These are phyloP conservation scores for Platyura marginata DNA, from an alignment of 1,140 invertebrate genomes.

Conservation along the genomic window DNA sequence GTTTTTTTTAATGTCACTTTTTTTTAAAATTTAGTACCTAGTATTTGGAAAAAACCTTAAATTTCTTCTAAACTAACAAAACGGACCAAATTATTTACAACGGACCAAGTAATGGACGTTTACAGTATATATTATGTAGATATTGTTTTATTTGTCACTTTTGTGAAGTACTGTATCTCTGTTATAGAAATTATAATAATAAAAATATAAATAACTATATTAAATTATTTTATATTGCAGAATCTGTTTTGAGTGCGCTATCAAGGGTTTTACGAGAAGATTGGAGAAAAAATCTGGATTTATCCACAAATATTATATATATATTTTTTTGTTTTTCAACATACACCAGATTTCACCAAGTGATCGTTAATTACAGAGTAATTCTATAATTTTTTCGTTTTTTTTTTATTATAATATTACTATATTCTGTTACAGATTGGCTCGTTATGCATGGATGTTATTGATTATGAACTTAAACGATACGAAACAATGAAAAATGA, in stretches of 20 bases:
- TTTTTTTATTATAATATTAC: too few species aligned
- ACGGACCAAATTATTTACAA: too few species aligned
- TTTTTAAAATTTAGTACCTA: too few species aligned
- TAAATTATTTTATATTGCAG: constrained; percentile 36
- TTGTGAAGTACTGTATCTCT: neutral
- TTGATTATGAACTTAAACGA: constrained; percentile 83
- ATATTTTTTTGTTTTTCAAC: constrained; percentile 96
- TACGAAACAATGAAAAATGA: constrained; percentile 90
- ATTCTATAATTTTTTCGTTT: constrained; percentile 8
- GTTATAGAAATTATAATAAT: constrained; percentile 2
- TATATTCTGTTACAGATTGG: constrained; percentile 73
- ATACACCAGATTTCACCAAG: constrained; percentile 87
- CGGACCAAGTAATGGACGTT: neutral
- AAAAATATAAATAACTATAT: too few species aligned
- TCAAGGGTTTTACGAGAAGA: constrained; percentile 90
- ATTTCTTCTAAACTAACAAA: too few species aligned
- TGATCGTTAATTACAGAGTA: constrained; percentile 79
- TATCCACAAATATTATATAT: constrained; percentile 92
- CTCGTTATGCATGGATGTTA: constrained; percentile 87
- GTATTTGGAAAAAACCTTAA: too few species aligned
- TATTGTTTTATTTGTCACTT: neutral
- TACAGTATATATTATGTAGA: neutral
- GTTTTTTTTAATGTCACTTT: too few species aligned
- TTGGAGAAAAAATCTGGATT: constrained; percentile 87
- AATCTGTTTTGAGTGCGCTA: constrained; percentile 88